phyloP scores from a whole-genome alignment of 1,140 invertebrate species.

The Neodiprion virginianus region DNA sequence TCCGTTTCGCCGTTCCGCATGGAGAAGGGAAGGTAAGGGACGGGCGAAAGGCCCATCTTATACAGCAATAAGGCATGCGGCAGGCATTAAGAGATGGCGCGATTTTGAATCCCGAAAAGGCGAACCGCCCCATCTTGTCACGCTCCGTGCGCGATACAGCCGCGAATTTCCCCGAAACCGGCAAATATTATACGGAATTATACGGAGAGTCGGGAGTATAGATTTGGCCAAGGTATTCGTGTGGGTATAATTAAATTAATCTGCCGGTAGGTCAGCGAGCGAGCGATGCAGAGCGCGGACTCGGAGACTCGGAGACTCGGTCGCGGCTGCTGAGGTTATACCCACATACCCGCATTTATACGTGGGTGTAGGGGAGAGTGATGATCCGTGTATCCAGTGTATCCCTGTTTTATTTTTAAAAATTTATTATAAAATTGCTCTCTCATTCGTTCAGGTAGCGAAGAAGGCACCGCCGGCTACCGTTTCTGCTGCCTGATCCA shows the following conservation, averaged over 20 bases:
- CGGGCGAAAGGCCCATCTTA: neutral
- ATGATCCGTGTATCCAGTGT: neutral
- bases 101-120: neutral
- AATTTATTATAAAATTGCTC: neutral
- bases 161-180: constrained; percentile 1
- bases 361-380: neutral
- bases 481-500: neutral
- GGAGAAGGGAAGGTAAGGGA: neutral
- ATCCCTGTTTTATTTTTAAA: neutral
- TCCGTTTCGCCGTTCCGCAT: neutral
- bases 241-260: neutral
- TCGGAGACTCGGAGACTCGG: neutral
- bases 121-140: neutral
- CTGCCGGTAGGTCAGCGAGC: neutral
- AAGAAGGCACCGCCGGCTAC: neutral
- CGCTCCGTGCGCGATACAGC: neutral
- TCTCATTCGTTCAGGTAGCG: constrained; percentile 5
- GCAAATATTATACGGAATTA: neutral
- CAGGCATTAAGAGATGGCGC: neutral
- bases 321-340: no score
- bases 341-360: no score
- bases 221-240: neutral
- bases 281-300: neutral
- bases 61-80: neutral
- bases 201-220: neutral